Base-by-base conservation (phyloP, 1,140 invertebrate genomes). In the Uloborus diversus region DNA sequence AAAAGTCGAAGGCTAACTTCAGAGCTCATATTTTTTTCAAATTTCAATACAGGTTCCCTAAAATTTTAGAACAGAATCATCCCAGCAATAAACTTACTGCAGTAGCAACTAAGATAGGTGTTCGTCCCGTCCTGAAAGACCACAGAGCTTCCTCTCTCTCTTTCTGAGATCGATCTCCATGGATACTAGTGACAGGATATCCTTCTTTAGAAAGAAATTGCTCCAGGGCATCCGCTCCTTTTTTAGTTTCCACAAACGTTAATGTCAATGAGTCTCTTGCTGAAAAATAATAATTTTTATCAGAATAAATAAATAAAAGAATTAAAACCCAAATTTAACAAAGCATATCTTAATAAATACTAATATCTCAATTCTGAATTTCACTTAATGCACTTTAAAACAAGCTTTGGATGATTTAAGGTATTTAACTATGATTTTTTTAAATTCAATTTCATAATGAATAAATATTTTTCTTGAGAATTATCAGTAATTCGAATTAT, bases 231-330 rank as follows among this genome's bases (percentile, higher is more conserved):
- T 99, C 97, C 11, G 97, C 97, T 28, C 97, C 97, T 86, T 98
- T 98, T 87, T 99, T 99, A 0, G 97, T 99, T 87, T 99, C 98
- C 42, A 99, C 98, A 86, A 99, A 99, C 23, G 98, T 94, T 49
- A 99, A 69, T 20, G 84, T 84, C n/a, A 84, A 53, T 1, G 87
- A 86, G 13, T 88, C 87, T 3, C 87, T 85, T 42, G 86, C 88
- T 86, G 47, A 59, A 47, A 71, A 30, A 82, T 83, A 28, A 30
- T 30, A 1, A 13, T 25, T n/a, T n/a, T n/a, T n/a, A n/a, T n/a
- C n/a, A n/a, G n/a, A n/a, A n/a, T n/a, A n/a, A n/a, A n/a, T n/a
- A n/a, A n/a, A n/a, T n/a, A n/a, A n/a, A n/a, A n/a, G n/a, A n/a
- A 69, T 69, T 64, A 64, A 80, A 66, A 57, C 37, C 5, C 17